Base-by-base conservation (phyloP, 2,888 invertebrate species). In the Campaea margaritaria region DNA sequence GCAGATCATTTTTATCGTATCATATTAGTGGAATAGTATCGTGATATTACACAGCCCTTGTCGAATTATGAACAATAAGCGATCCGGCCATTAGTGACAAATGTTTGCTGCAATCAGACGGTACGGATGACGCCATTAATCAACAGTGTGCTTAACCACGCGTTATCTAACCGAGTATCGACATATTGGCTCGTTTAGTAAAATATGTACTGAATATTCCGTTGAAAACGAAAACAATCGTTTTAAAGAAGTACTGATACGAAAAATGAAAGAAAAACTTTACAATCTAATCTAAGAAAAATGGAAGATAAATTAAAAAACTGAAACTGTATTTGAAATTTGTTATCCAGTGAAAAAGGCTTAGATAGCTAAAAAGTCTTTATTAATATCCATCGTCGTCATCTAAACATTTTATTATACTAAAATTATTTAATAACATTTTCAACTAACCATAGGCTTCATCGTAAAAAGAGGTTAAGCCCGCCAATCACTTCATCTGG, bases 61-160 rank as follows among this genome's bases (percentile, higher is more conserved):
- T 65, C 58, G 43, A 67, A 69, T 83, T 82, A 85, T 86, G 85
- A 79, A 81, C 76, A 84, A 85, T 85, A 82, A 67, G 64, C 64
- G 65, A 66, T 66, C 28, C 44, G 58, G 36, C 83, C 83, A 87
- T 86, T 86, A 85, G 83, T 77, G 82, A 84, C 86, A 85, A 86
- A 86, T 86, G 86, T 86, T 84, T 73, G 80, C 75, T 77, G 79
- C 85, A 86, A 86, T 85, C 85, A 85, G 81, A 80, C 73, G 65
- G 65, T 73, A 77, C 65, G 73, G 72, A 68, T 62, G 73, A 68
- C 48, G 77, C 77, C 78, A 85, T 85, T 82, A 84, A 85, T 85
- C 85, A 85, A 80, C 74, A 84, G 79, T 74, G 47, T 31, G 59
- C 31, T 21, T n/a, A 46, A 31, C 51, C 47, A 46, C 14, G 49